Base-by-base conservation (phyloP, 2,888 invertebrate genomes). In the Andrena praecox region DNA sequence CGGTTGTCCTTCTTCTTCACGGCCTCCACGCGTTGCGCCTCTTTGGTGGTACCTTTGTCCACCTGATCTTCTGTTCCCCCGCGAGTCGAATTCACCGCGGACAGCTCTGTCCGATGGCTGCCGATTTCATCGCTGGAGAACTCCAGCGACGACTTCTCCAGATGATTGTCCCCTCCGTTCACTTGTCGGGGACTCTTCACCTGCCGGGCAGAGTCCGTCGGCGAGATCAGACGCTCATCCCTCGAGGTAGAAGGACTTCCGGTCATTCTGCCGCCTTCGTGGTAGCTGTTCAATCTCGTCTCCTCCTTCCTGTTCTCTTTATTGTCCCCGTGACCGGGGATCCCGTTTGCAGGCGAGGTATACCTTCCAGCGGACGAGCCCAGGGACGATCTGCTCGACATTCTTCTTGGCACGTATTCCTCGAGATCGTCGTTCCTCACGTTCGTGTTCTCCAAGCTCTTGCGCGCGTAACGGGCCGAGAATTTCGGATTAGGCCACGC, bases 361-460 rank as follows among this genome's bases (percentile, higher is more conserved):
- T 52, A n/a, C 20, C 16, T 69, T 1, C 31, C 50, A 10, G 0
- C n/a, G 8, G 24, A 2, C 0, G 27, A 48, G 0, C 31, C 27
- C 0, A 12, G 7, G 2, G 56, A 20, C 24, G 72, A 31, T 20
- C 24, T 59, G 16, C 62, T 75, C 1, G n/a, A 31, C 8, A 8
- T 12, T 12, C 50, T 66, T 33, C 8, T 69, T 0, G 67, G n/a
- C 0, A 8, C 10, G 10, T 75, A 33, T 0, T 62, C 67, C 0
- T 8, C 54, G 2, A 10, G 2, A 29, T 63, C 69, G 10, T 85
- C 73, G 56, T 1, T 42, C 24, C 85, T 82, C 24, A 81, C 83
- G 73, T 92, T 93, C 0, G 92, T 92, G 16, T 90, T 86, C 56
- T 90, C 90, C 42, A 93, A 85, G 70, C 90, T 92, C 27, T 77